Base-by-base conservation (phyloP, 2,113 vertebrate species). In the Noturus placidus region DNA sequence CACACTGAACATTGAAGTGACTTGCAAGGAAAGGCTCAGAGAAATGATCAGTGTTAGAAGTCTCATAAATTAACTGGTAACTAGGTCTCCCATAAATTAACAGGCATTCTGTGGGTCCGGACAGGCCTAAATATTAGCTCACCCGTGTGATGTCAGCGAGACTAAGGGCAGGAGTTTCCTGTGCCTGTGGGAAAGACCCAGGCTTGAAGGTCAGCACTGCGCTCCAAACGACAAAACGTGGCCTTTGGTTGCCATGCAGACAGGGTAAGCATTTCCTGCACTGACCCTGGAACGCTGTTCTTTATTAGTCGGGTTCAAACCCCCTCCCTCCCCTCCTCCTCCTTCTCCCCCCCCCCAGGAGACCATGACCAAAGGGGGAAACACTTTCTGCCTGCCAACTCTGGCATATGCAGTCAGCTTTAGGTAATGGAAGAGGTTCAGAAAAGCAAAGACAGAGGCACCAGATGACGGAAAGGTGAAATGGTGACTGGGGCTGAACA, bases 211-310 rank as follows among this genome's bases (percentile, higher is more conserved):
- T 83, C 86, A 87, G 14, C n/a, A 30, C 35, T 27, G 38, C 4
- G 22, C 7, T 69, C 5, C 35, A 87, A 89, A 87, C 30, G 38
- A 82, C 57, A 3, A 56, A 76, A 76, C 19, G 7, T 56, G 81
- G 82, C 81, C 59, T 87, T 76, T 25, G 59, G 84, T 89, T 86
- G 52, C 74, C 88, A 82, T 78, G 89, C 27, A 27, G 27, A 91
- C 27, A 13, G 76, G 13, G 13, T 86, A 84, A 61, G 74, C 59
- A 17, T 87, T 90, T 91, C 88, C 88, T 79, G 82, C 22, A 46
- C 84, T 74, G 86, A 88, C 82, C 77, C 61, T 88, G 85, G 52
- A 87, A 86, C 63, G 30, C 30, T 87, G 35, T 54, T 52, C 63
- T 52, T 78, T 56, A 30, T 84, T 78, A 38, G 42, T n/a, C 10